Base-by-base conservation (phyloP, 1,140 invertebrate species). In the Drosophila sproati region DNA sequence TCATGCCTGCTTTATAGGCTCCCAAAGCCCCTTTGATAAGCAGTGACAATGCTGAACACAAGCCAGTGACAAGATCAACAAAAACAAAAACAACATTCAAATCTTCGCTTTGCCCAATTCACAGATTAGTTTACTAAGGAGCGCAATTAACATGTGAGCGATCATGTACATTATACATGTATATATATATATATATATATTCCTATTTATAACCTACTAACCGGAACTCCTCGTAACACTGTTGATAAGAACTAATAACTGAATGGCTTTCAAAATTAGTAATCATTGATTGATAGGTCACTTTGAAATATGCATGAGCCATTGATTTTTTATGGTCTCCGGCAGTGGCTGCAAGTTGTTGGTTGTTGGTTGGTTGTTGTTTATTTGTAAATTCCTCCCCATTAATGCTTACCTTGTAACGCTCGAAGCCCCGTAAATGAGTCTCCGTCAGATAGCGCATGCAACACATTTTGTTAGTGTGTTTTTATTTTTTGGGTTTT, bases 361-460 rank as follows among this genome's bases (percentile, higher is more conserved):
- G 39, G 39, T 41, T 41, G 7, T 10, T 41, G 39, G 39, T 43
- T 39, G 37, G 6, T 39, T 39, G 1, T 2, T 39, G 37, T 1
- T 39, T 8, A 7, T 7, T 39, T 34, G 34, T 4, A 34, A 10
- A 39, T 43, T 3, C 39, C 39, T 3, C 48, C 55, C 50, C 45
- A 39, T 47, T 54, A 75, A 61, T 51, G 91, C 91, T 93, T 83
- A 97, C 96, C 94, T 97, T 97, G 89, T 97, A 97, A 87, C 95
- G 95, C 92, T 97, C 96, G 93, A 97, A 97, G 67, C 96, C 96
- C 80, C 94, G 93, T 69, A 97, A 94, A 91, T 96, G 95, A 77
- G 96, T 95, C 50, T 94, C 94, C 37, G 94, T 94, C 69, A 97
- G 93, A 93, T 97, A 97, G 73, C 95, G 90, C 39, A 92, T 91